Evolutionary conservation across 2,113 vertebrate species (phyloP), one percentile per base, ranked within the genome.

Genomic region (Meleagris gallopavo): DNA sequence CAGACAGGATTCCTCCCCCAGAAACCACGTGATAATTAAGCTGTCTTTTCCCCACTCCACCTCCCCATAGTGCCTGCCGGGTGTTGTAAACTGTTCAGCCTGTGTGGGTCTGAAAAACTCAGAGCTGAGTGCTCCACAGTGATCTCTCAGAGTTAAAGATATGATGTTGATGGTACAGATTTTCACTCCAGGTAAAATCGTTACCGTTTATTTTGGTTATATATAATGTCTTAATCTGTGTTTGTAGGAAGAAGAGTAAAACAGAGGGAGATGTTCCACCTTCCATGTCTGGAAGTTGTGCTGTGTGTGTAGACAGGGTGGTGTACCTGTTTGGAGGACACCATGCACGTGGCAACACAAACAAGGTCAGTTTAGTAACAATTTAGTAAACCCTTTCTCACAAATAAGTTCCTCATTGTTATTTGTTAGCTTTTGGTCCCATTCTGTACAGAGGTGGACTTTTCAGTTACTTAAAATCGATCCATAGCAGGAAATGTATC

Each of bases 231-330:
- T 81, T 27, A 3, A 4, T 3, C 61, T 41, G 7, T 45, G 29
- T 58, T 72, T 84, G 58, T 88, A 99, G 99, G 99, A 98, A 97
- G 85, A 99, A 98, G 96, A 97, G 98, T 36, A 95, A 98, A 61
- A 98, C 99, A 0, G 98, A 97, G 77, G 99, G 99, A 17, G 98
- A 98, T 22, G 97, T 99, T 18, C 98, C 99, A 17, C 98, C 98
- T 7, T 99, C 99, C 27, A 99, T 99, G 99, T 99, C 99, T 4
- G 99, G 99, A 70, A 99, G 99, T 95, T 99, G 99, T 67, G 99
- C 98, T 0, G 98, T 98, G 83, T 99, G 98, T 89, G 98, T 99
- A 13, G 99, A 99, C 74, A 98, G 98, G 12, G 98, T 99, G 36
- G 92, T 99, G 13, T 99, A 99, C 90, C 97, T 99, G 29, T 99